Evolutionary conservation across 2,888 invertebrate genomes (phyloP).

Genomic region (Lagria hirta): DNA sequence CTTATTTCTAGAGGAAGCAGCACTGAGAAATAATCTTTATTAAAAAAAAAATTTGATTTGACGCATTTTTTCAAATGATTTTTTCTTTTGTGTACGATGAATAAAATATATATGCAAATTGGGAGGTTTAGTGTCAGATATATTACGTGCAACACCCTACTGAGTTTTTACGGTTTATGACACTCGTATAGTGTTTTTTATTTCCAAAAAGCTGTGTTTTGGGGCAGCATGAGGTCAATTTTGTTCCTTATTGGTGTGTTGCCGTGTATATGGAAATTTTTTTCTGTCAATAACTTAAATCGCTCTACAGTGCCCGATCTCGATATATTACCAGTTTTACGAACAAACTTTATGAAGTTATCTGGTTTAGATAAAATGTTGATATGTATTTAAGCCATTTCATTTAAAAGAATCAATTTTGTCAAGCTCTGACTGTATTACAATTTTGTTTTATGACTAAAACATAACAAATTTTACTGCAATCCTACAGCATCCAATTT

Average conservation of each 20-base stretch:
- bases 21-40: constrained; percentile 13
- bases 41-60: constrained; percentile 12
- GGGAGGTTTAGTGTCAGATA: constrained; percentile 24
- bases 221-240: constrained; percentile 23
- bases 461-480: no score
- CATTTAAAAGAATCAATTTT: no score
- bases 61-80: no score
- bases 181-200: constrained; percentile 27
- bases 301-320: constrained; percentile 5
- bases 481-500: no score
- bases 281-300: constrained; percentile 20
- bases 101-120: constrained; percentile 28
- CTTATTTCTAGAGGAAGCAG: no score
- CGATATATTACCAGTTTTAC: constrained; percentile 9
- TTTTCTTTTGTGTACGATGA: constrained; percentile 20
- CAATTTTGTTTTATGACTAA: no score
- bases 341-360: constrained; percentile 5
- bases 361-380: no score
- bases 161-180: constrained; percentile 22
- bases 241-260: constrained; percentile 21
- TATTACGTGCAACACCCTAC: constrained; percentile 26
- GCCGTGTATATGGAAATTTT: constrained; percentile 23
- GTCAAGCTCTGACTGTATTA: no score
- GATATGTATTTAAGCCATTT: no score
- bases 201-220: constrained; percentile 21